phyloP scores from a whole-genome alignment of 2,113 vertebrate species.

The Ciconia boyciana region DNA sequence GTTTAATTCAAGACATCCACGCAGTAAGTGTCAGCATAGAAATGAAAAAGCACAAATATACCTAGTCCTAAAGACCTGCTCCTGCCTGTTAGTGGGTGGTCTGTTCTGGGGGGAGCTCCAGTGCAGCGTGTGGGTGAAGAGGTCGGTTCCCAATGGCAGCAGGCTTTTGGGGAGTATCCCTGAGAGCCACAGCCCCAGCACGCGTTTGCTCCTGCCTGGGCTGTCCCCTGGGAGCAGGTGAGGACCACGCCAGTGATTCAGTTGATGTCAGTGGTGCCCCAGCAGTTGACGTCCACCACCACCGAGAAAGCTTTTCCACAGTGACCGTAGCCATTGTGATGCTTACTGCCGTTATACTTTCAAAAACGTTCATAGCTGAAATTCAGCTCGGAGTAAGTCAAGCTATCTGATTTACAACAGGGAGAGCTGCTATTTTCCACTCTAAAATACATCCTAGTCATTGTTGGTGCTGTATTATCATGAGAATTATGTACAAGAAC shows the following conservation, averaged over 20 bases:
- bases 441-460: neutral
- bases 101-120: neutral
- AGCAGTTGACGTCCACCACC: neutral
- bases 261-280: no score
- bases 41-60: neutral
- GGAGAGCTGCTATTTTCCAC: neutral
- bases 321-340: neutral
- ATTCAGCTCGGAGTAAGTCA: neutral
- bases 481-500: neutral
- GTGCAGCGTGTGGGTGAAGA: fast-evolving
- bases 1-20: neutral
- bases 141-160: neutral
- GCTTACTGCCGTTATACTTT: neutral
- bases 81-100: neutral
- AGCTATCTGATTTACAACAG: neutral
- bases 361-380: neutral
- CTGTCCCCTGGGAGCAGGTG: neutral
- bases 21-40: neutral
- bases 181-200: neutral
- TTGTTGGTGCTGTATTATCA: neutral
- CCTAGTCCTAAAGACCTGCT: neutral
- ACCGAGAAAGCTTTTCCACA: neutral
- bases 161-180: neutral
- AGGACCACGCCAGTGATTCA: fast-evolving
- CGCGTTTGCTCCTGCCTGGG: neutral